These are phyloP conservation scores for Temnothorax rugatulus DNA, from an alignment of 2,888 invertebrate species.

Conservation along the genomic window DNA sequence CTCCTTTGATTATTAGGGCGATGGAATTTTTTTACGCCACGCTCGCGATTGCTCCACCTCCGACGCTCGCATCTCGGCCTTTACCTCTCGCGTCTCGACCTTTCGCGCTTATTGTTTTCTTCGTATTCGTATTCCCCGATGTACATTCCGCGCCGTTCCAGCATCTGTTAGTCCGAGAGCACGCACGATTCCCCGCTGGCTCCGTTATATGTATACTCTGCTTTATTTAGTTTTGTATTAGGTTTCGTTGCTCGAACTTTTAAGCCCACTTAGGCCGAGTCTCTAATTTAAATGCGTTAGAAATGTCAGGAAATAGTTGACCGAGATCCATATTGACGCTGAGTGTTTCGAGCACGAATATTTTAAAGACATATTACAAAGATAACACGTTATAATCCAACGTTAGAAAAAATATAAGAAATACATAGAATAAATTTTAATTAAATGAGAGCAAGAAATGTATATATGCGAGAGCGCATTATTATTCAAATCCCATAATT, in stretches of 20 bases:
- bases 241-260: slow-evolving; percentile 23
- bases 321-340: neutral
- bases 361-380: neutral
- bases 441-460: neutral
- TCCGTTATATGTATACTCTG: slow-evolving; percentile 42
- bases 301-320: slow-evolving; percentile 5
- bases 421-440: neutral
- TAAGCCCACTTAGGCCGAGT: slow-evolving; percentile 30
- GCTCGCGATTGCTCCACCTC: slow-evolving; percentile 34
- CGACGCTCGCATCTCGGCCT: slow-evolving; percentile 26
- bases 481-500: neutral
- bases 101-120: slow-evolving; percentile 53
- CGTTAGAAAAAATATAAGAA: neutral
- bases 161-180: neutral
- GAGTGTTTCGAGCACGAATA: neutral
- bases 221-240: slow-evolving; percentile 43
- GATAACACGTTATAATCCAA: neutral
- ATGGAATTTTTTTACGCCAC: slow-evolving; percentile 22
- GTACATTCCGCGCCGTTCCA: slow-evolving; percentile 21
- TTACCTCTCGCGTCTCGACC: slow-evolving; percentile 39
- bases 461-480: neutral
- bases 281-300: neutral
- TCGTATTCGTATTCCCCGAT: slow-evolving; percentile 5
- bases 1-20: slow-evolving; percentile 37
- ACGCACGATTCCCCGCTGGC: slow-evolving; percentile 25